phyloP scores from a whole-genome alignment of 2,797 vertebrate genomes.

The Sylvia borin region DNA sequence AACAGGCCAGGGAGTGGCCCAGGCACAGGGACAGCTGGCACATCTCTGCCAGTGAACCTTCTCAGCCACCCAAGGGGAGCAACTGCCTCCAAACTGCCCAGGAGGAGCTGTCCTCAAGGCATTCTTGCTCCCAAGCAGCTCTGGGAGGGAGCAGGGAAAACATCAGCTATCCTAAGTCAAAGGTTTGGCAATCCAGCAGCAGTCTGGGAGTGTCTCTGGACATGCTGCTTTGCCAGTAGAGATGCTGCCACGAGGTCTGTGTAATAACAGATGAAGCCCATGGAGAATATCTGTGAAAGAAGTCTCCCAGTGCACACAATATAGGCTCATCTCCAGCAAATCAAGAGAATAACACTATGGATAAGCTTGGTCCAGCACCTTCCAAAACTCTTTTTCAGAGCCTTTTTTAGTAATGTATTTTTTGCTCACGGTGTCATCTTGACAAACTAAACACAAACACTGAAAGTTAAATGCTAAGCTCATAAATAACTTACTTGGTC shows the following conservation, averaged over 20 bases:
- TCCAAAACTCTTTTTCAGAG: neutral
- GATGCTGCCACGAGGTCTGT: neutral
- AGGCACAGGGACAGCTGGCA: neutral
- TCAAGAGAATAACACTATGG: neutral
- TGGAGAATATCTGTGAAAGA: neutral
- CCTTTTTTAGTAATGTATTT: neutral
- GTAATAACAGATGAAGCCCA: neutral
- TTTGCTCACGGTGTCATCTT: neutral
- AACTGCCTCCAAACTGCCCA: neutral
- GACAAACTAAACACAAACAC: neutral
- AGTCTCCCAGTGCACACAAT: neutral
- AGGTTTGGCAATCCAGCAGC: neutral
- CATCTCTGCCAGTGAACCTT: neutral
- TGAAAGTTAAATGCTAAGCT: neutral
- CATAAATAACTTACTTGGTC: slow-evolving; percentile 60
- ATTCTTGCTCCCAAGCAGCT: neutral
- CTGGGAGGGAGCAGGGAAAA: neutral
- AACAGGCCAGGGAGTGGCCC: neutral
- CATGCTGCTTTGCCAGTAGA: neutral
- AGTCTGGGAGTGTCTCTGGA: neutral
- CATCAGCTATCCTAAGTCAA: neutral
- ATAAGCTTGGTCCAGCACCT: neutral
- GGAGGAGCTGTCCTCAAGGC: neutral
- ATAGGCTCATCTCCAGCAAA: neutral
- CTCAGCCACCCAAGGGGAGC: neutral